These are phyloP conservation scores for Atrichornis clamosus DNA, from an alignment of 2,113 vertebrate species.

Conservation along the genomic window DNA sequence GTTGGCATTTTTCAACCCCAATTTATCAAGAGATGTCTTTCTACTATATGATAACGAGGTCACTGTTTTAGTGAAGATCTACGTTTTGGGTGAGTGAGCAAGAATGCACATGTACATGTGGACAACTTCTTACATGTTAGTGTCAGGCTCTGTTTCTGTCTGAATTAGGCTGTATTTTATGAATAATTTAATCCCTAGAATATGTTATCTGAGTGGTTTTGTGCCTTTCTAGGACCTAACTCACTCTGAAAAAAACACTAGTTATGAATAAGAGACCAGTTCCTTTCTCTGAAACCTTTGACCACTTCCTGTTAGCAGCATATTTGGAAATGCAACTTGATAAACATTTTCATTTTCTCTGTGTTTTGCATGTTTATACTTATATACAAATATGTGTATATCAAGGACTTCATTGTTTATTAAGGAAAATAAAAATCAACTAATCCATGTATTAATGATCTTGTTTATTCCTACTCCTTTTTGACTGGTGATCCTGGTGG, in stretches of 20 bases:
- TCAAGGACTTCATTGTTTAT: conserved; percentile 15
- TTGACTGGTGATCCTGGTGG: neutral
- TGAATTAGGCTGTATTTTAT: neutral
- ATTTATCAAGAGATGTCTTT: neutral
- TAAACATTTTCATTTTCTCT: neutral
- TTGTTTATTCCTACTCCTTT: neutral
- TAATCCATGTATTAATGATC: neutral
- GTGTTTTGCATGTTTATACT: neutral
- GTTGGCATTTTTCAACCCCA: neutral
- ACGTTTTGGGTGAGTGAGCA: neutral
- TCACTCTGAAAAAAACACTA: neutral
- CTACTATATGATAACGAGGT: neutral
- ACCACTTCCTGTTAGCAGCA: neutral
- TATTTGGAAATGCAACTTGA: neutral
- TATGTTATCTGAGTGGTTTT: neutral
- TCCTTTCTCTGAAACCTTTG: neutral
- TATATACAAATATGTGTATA: neutral
- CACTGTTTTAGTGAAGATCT: neutral
- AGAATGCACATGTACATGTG: neutral
- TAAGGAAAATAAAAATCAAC: neutral
- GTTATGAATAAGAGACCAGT: neutral
- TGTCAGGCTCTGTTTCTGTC: neutral
- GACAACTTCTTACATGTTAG: neutral
- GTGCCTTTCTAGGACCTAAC: neutral
- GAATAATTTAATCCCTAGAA: neutral